phyloP scores from a whole-genome alignment of 2,797 vertebrate genomes.

The Prunella strophiata region DNA sequence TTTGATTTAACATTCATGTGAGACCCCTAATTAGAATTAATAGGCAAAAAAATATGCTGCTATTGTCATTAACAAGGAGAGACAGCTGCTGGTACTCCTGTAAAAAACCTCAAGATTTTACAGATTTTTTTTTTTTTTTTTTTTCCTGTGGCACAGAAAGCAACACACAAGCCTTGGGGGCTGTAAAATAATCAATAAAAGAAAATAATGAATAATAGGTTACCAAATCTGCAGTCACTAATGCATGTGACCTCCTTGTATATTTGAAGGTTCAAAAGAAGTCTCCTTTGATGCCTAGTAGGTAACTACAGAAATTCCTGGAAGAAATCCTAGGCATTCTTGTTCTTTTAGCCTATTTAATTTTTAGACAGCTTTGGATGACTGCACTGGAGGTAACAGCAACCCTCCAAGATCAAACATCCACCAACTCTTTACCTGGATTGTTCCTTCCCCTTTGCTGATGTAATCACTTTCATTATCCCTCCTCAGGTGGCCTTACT shows the following conservation, averaged over 20 bases:
- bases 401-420: constrained; percentile 71
- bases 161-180: not conserved
- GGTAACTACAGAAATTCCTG: constrained; percentile 64
- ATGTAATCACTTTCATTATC: constrained; percentile 73
- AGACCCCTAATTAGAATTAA: constrained; percentile 11
- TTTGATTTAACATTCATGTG: not conserved
- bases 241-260: constrained; percentile 61
- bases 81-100: not conserved
- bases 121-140: not conserved
- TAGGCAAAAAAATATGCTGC: not conserved
- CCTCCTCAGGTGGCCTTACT: constrained; percentile 67
- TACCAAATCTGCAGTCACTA: constrained; percentile 36
- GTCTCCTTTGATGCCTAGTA: constrained; percentile 59
- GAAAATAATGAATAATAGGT: constrained; percentile 63
- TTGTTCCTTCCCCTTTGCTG: constrained; percentile 72
- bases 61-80: constrained; percentile 12
- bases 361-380: constrained; percentile 68
- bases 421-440: constrained; percentile 68
- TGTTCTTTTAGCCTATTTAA: constrained; percentile 73
- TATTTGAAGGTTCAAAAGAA: constrained; percentile 70
- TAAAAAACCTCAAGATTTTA: not conserved
- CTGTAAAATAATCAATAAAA: constrained; percentile 64
- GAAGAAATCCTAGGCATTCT: constrained; percentile 69
- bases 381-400: constrained; percentile 71
- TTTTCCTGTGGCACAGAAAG: not conserved